phyloP scores from a whole-genome alignment of 2,113 vertebrate species.

The Carollia perspicillata region DNA sequence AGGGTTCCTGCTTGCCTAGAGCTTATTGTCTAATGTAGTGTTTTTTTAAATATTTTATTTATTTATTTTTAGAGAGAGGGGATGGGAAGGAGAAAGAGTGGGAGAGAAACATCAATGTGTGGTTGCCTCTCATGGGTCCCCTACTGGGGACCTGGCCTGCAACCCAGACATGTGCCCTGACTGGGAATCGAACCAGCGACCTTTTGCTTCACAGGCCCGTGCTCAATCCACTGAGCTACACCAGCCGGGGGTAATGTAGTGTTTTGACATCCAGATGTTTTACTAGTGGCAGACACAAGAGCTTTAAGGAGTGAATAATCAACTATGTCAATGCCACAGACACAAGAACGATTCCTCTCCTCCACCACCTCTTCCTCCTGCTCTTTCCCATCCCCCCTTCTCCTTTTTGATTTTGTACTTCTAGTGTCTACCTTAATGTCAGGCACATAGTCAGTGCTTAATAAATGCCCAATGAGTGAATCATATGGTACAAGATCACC shows the following conservation, averaged over 20 bases:
- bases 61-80: no score
- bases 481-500: not conserved
- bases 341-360: not conserved
- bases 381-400: not conserved
- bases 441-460: not conserved
- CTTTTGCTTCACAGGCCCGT: no score
- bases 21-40: not conserved
- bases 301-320: not conserved
- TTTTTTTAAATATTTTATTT: no score
- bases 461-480: not conserved
- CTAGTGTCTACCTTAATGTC: not conserved
- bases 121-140: no score
- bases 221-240: no score
- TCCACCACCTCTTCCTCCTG: not conserved
- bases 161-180: no score
- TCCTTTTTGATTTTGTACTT: not conserved
- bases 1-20: not conserved
- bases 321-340: not conserved
- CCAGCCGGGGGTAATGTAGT: no score
- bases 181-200: no score
- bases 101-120: no score
- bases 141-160: no score
- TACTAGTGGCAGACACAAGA: not conserved
- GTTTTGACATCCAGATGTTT: not conserved
- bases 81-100: no score